Base-by-base conservation (phyloP, 1,140 invertebrate genomes). In the Anagrus nilaparvatae region DNA sequence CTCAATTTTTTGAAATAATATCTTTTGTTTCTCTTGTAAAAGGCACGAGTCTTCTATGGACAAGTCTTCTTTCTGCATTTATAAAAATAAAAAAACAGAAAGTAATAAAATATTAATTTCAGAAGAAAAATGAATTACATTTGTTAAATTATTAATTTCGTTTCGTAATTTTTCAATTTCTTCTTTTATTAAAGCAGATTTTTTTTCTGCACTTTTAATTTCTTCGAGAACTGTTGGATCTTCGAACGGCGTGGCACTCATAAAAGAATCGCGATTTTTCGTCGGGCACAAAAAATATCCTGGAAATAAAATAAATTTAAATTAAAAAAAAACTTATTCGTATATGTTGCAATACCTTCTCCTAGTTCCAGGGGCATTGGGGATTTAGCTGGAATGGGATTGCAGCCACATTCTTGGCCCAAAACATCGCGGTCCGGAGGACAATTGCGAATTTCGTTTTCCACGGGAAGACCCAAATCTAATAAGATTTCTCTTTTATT, bases 1-100 rank as follows among this genome's bases (percentile, higher is more conserved):
- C 1, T 38, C 40, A 13, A 68, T 33, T 37, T 64, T 67, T 8
- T 36, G 29, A 32, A 61, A 50, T 0, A 69, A 17, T 14, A 52
- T 25, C 0, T 47, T 36, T 38, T 64, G 62, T 25, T 61, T 62
- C 3, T 50, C 38, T n/a, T 56, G 48, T 30, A 67, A 40, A 1
- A 25, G 25, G 6, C 40, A 17, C 1, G 56, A 53, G 28, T 69
- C 65, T 5, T 60, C 59, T 5, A 63, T 51, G 5, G 56, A 54
- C 19, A 66, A 38, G 24, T 62, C 54, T 27, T 56, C 43, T 55
- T 70, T 69, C 66, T 69, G 14, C 31, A 9, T 31, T 18, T 17
- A 29, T 14, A 35, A 30, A 37, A 48, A 44, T 42, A 40, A 16
- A 13, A 40, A 18, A 30, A 16, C 19, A 33, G 45, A 20, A 29